Evolutionary conservation across 2,888 invertebrate species (phyloP), one percentile per base, ranked within the genome.

Genomic region (Agrochola macilenta): DNA sequence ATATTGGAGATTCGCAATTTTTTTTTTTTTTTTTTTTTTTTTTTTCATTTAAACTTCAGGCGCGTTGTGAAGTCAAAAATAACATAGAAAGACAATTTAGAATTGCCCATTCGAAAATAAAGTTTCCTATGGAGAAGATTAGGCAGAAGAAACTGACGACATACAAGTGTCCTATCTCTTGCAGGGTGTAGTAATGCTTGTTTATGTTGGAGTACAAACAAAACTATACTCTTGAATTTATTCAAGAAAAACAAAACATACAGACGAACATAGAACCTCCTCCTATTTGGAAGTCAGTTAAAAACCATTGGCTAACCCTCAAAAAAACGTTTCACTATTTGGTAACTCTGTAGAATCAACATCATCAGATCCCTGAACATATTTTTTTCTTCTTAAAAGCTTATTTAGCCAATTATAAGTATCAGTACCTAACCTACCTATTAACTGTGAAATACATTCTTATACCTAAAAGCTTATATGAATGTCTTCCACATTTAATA

Each of bases 341-440:
- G 60, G 26, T 60, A 60, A 8, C 17, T 17, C 17, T 8, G 20
- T 26, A 20, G 23, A 72, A 54, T 63, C 14, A 11, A 30, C 23
- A 57, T 30, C 70, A 35, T 76, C 26, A 61, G 72, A 74, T 63
- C 43, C n/a, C 26, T 39, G 39, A 52, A 54, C 43, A 46, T 72
- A 2, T 20, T 30, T 7, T 23, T 20, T 8, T 23, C 3, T 43
- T 43, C 3, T 43, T 43, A 12, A 12, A 12, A 4, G 39, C 74
- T 43, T 73, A 20, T 61, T 39, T 73, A 20, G 39, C 39, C 20
- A 43, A 30, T 23, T 71, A 35, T 60, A 17, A 46, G 43, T 12
- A n/a, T 23, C 17, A n/a, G n/a, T n/a, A n/a, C n/a, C n/a, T n/a
- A n/a, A n/a, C n/a, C n/a, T n/a, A n/a, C n/a, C n/a, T n/a, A 69